Evolutionary conservation across 2,888 invertebrate species (phyloP), one percentile per base, ranked within the genome.

Genomic region (Drosophila greeni): DNA sequence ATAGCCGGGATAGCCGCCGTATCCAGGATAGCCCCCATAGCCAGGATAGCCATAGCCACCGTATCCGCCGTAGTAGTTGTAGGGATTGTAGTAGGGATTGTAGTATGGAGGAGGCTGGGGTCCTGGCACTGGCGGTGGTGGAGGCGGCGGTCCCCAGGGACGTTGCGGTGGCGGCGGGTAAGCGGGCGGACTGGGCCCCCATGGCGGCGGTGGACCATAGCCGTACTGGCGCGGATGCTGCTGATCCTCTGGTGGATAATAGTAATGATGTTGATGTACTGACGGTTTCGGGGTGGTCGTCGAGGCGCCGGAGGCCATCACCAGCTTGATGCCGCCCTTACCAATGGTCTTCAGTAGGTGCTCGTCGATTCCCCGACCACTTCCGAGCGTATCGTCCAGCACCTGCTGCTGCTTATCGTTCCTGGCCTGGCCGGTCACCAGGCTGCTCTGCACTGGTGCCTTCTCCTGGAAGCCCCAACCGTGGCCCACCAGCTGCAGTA

Each of bases 251-350:
- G 74, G 37, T 64, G 69, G 43, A 82, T 80, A 78, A 74, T 81
- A 82, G 64, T 81, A 82, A 74, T 76, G 72, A 52, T 80, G 76
- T 68, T 79, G 42, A 43, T 43, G 72, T 65, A 73, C 70, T 53
- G 68, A 12, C 61, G 80, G 75, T 73, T 80, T 77, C 62, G 73
- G 45, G 31, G 70, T 60, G 55, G 68, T 70, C 62, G 65, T 56
- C 52, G 67, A 23, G 47, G 49, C 16, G 48, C 59, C 70, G 37
- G 70, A 12, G 53, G 57, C 51, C 58, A 66, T 66, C 69, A 81
- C 75, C 67, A 75, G 66, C 66, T 78, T 82, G 65, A 77, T 70
- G 56, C 77, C 76, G 68, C 76, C 81, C 79, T 79, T 80, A 72
- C 80, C 80, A 49, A 81, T 70, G 51, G 75, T 62, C 71, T 75